Percentiles rank a stretch among this genome's conserved stretches.
Evolutionary conservation across 2,797 vertebrate species (phyloP).

Genomic region (Tokudaia tokunoshimensis): DNA sequence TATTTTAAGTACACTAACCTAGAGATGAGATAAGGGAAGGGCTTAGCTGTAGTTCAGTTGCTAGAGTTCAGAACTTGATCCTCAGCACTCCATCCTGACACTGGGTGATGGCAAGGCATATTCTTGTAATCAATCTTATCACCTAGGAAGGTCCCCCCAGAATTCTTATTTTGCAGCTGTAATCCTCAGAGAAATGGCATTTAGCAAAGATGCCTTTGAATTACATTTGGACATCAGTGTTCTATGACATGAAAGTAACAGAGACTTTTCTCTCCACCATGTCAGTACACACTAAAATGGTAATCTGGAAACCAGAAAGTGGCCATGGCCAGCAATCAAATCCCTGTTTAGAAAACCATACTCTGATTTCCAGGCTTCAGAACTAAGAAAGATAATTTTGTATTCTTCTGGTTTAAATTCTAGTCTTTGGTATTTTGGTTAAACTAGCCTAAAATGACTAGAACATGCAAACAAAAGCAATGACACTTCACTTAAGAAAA

Average conservation of each 20-base stretch:
- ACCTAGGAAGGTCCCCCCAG: fast-evolving
- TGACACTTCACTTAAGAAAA: neutral
- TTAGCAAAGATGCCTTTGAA: neutral
- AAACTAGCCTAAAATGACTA: neutral
- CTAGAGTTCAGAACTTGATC: neutral
- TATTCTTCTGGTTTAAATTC: neutral
- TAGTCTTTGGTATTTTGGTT: neutral
- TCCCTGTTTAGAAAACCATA: neutral
- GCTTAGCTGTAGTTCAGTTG: neutral
- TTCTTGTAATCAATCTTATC: neutral
- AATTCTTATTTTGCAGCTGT: neutral
- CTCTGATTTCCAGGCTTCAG: neutral
- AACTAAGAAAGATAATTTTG: neutral
- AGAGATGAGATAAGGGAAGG: neutral
- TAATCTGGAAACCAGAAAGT: neutral
- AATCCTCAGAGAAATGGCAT: neutral
- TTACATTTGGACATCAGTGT: neutral
- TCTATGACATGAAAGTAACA: neutral
- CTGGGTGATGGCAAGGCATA: neutral
- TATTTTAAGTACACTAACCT: neutral
- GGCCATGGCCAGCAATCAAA: neutral
- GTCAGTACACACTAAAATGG: neutral
- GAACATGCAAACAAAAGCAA: neutral
- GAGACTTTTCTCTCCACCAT: neutral
- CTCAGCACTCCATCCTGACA: neutral